phyloP scores from a whole-genome alignment of 2,113 vertebrate species.

The Pollachius pollachius region DNA sequence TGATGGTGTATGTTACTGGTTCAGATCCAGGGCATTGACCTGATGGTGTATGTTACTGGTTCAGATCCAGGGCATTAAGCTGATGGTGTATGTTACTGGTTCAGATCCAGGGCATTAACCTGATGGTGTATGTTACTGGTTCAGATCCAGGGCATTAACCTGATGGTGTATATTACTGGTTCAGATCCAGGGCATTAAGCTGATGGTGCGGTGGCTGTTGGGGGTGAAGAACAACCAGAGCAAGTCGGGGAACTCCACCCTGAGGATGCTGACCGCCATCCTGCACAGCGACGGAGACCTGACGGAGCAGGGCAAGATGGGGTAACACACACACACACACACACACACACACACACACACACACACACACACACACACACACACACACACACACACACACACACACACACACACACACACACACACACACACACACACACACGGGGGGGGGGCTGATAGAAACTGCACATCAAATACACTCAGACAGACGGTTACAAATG shows the following conservation, averaged over 20 bases:
- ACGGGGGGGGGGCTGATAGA: no score
- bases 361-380: slow-evolving; percentile 2
- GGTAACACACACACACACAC: slow-evolving; percentile 67
- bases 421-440: slow-evolving; percentile 6
- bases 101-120: not conserved
- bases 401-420: not conserved
- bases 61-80: not conserved
- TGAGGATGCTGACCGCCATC: slow-evolving; percentile 93
- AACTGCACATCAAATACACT: not conserved
- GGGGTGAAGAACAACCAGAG: slow-evolving; percentile 99
- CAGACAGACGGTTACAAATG: not conserved
- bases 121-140: not conserved
- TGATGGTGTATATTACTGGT: not conserved
- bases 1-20: slow-evolving; percentile 80
- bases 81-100: not conserved
- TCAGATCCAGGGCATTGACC: not conserved
- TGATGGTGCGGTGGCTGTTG: slow-evolving; percentile 97
- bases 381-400: slow-evolving; percentile 15
- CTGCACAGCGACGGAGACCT: slow-evolving; percentile 96
- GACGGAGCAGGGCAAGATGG: slow-evolving; percentile 96
- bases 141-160: slow-evolving; percentile 83
- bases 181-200: slow-evolving; percentile 85
- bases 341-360: slow-evolving; percentile 8
- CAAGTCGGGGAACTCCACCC: slow-evolving; percentile 96
- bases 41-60: not conserved